phyloP scores from a whole-genome alignment of 2,797 vertebrate species.

The Falco berigora region DNA sequence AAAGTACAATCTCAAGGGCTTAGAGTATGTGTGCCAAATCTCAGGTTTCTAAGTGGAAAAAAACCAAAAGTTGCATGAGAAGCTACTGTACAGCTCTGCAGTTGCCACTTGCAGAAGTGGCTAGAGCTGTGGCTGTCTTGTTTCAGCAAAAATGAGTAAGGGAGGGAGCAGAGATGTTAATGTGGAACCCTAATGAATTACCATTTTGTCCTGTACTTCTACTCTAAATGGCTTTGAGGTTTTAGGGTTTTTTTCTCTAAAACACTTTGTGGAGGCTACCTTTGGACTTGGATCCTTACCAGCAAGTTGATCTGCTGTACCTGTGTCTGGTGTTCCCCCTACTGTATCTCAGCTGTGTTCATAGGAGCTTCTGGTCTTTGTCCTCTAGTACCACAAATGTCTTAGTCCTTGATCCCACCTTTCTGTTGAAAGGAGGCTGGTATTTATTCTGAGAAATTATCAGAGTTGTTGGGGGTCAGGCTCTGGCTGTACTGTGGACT shows the following conservation, averaged over 20 bases:
- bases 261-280: not conserved
- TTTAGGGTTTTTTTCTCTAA: not conserved
- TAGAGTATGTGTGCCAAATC: not conserved
- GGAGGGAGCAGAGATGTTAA: not conserved
- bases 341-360: not conserved
- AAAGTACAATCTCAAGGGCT: not conserved
- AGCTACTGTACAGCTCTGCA: not conserved
- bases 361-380: not conserved
- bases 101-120: not conserved
- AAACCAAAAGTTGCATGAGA: not conserved
- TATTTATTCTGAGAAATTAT: not conserved
- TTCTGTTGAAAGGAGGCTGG: not conserved
- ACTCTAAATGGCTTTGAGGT: not conserved
- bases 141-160: not conserved
- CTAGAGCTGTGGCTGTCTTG: not conserved
- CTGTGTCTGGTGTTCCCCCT: not conserved
- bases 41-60: not conserved
- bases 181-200: not conserved
- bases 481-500: not conserved
- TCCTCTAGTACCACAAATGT: not conserved
- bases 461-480: not conserved
- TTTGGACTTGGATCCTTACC: not conserved
- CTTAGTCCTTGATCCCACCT: not conserved
- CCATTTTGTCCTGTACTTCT: not conserved
- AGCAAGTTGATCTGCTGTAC: not conserved